Evolutionary conservation across 2,888 invertebrate genomes (phyloP), one percentile per base, ranked within the genome.

Genomic region (Cephus pulcher): DNA sequence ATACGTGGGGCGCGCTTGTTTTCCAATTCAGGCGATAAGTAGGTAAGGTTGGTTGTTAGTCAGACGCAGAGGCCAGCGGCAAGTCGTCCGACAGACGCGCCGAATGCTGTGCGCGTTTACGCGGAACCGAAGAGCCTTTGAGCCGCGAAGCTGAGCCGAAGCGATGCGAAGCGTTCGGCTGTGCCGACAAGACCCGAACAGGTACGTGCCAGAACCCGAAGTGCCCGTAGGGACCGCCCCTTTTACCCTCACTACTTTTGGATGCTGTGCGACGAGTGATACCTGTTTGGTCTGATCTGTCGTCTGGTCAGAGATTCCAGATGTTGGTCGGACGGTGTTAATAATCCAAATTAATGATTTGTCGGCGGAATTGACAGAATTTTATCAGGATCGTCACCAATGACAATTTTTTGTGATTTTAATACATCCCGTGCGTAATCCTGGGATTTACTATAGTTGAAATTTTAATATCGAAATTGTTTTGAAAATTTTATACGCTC

Each of bases 111-210:
- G 71, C 71, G 71, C 71, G 33, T 71, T 34, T 34, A 71, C 71
- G 34, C 71, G 71, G 71, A 34, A 71, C 71, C 71, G 71, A 71
- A 34, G 11, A 34, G 71, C 71, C 75, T 78, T 80, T 79, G 84
- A 71, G 34, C 73, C 78, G 76, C 80, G 82, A 74, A 77, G 75
- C 81, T 83, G 81, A 83, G 81, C 69, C 70, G 74, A 81, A 81
- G 78, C 84, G 84, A 80, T 12, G 11, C 71, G 71, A 71, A 32
- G 71, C 32, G 71, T 71, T 71, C 71, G 71, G 71, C 33, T 34
- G 71, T 34, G 9, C 71, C 56, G 56, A 56, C 9, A 23, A 56
- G 56, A 56, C 56, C 56, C 56, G 56, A 56, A 23, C 56, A 56
- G 56, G 32, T 34, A 71, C 71, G 71, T 33, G 32, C 32, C 33